These are phyloP conservation scores for Toxotes jaculatrix DNA, from an alignment of 2,113 vertebrate species.

Conservation along the genomic window DNA sequence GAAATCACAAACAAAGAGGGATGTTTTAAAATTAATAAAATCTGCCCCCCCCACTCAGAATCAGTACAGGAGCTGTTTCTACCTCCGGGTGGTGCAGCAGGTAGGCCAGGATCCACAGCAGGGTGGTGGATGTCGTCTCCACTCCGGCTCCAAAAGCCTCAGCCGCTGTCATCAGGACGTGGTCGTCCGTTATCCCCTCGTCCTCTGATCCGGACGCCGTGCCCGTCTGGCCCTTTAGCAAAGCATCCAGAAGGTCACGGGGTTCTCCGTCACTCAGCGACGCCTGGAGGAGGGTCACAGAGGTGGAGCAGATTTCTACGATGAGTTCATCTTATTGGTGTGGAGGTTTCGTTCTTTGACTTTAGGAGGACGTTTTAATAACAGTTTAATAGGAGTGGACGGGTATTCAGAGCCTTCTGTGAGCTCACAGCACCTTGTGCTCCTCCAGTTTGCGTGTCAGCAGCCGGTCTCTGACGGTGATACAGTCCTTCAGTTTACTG, in stretches of 20 bases:
- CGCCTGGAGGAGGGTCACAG: slow-evolving; percentile 55
- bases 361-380: not conserved
- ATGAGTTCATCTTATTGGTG: no score
- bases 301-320: not conserved
- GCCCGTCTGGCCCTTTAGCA: slow-evolving; percentile 75
- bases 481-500: slow-evolving; percentile 77
- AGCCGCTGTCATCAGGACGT: slow-evolving; percentile 84
- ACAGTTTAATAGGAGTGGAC: no score
- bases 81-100: slow-evolving; percentile 83
- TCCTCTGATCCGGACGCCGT: not conserved
- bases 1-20: no score
- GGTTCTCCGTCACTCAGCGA: slow-evolving; percentile 72
- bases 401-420: not conserved
- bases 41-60: no score
- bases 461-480: slow-evolving; percentile 80
- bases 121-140: slow-evolving; percentile 84
- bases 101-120: slow-evolving; percentile 84
- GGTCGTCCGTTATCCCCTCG: slow-evolving; percentile 80
- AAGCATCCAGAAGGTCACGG: slow-evolving; percentile 84
- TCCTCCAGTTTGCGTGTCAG: slow-evolving; percentile 81
- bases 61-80: no score
- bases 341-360: no score
- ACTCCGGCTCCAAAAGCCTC: slow-evolving; percentile 82
- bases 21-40: no score
- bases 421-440: slow-evolving; percentile 79